Conservation (phyloP, 2,888 invertebrate genomes). For the Cantharis rustica region DNA sequence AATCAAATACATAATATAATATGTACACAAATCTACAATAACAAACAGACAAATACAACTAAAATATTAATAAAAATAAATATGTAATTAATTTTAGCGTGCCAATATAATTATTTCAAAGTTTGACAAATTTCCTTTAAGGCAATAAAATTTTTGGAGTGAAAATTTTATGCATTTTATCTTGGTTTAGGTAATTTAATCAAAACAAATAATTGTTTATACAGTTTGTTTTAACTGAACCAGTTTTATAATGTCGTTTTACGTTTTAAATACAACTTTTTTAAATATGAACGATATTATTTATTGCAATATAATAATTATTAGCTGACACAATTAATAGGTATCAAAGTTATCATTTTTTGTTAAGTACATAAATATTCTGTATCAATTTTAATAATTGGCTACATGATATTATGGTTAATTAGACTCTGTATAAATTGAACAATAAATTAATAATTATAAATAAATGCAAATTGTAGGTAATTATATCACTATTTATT, state of each 20-base stretch:
- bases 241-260: no score
- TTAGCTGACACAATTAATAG: neutral
- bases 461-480: neutral
- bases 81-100: no score
- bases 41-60: neutral
- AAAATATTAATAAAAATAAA: neutral
- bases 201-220: neutral
- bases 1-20: no score
- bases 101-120: no score
- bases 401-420: neutral
- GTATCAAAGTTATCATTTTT: neutral
- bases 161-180: neutral
- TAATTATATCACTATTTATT: neutral
- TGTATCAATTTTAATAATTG: neutral
- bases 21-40: neutral
- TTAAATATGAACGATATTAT: no score
- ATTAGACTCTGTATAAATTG: neutral
- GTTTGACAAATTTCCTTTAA: neutral
- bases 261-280: no score
- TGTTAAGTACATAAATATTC: neutral
- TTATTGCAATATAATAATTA: neutral
- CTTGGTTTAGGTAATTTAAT: neutral
- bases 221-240: neutral
- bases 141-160: neutral
- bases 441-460: neutral